These are phyloP conservation scores for Rhyacophila brunnea DNA, from an alignment of 1,140 invertebrate species.

Conservation along the genomic window DNA sequence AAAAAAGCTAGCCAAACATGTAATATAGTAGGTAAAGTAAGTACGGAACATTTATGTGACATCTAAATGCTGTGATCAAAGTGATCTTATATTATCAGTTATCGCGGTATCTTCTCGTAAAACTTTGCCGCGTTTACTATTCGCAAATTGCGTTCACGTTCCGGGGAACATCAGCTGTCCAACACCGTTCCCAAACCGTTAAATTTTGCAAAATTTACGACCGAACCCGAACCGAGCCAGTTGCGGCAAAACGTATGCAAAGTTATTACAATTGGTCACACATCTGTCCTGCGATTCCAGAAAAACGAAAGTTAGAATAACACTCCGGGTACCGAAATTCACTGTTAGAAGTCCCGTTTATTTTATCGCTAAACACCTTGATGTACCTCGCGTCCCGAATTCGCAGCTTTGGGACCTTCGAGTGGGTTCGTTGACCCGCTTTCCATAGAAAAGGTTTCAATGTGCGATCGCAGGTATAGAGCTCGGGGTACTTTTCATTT, in stretches of 20 bases:
- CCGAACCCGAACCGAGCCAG: no score
- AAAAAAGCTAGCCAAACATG: no score
- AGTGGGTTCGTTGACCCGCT: slow-evolving; percentile 26
- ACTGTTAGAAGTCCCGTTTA: slow-evolving; percentile 17
- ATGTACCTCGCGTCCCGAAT: background rate
- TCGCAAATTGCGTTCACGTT: no score
- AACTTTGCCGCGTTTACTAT: no score
- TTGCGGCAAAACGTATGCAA: background rate
- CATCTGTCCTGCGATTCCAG: slow-evolving; percentile 19
- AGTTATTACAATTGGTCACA: slow-evolving; percentile 27
- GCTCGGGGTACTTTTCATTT: slow-evolving; percentile 11
- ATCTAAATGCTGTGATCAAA: no score
- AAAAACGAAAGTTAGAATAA: slow-evolving; percentile 28
- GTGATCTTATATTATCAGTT: no score
- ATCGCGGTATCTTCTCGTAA: no score
- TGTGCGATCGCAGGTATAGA: slow-evolving; percentile 19
- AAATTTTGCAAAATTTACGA: no score
- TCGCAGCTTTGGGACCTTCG: slow-evolving; percentile 7
- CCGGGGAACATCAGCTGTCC: no score
- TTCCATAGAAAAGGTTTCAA: slow-evolving; percentile 15
- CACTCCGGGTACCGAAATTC: background rate
- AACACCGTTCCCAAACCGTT: no score
- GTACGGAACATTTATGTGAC: no score
- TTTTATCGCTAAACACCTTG: slow-evolving; percentile 1
- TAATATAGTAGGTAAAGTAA: no score